Evolutionary conservation across 2,888 invertebrate species (phyloP).

Genomic region (Scaptomyza parva): DNA sequence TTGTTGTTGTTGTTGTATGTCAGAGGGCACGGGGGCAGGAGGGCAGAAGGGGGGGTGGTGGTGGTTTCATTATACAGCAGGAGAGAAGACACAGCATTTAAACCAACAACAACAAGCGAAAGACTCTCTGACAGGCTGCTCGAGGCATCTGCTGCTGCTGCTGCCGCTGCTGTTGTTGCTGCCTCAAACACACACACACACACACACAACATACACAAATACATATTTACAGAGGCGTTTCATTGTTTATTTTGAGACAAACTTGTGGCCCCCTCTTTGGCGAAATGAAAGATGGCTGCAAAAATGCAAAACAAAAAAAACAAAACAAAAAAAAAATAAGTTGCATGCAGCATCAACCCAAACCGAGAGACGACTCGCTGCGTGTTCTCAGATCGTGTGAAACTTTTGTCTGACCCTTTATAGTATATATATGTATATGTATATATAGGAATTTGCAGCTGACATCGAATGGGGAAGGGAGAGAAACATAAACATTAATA

Average conservation of each 20-base stretch:
- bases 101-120: constrained; percentile 12
- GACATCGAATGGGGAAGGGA: not conserved
- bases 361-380: not conserved
- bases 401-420: constrained; percentile 21
- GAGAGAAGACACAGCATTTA: constrained; percentile 4
- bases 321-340: not conserved
- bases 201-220: constrained; percentile 27
- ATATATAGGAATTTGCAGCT: not conserved
- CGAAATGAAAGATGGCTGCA: constrained; percentile 43
- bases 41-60: not conserved
- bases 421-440: too few relatives aligned
- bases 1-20: not conserved
- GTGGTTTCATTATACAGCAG: too few relatives aligned
- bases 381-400: constrained; percentile 51
- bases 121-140: constrained; percentile 12
- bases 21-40: not conserved
- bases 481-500: not conserved
- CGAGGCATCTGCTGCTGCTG: constrained; percentile 6
- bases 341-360: constrained; percentile 11
- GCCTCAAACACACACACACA: constrained; percentile 15
- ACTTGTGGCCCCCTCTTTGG: constrained; percentile 33
- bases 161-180: too few relatives aligned
- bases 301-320: constrained; percentile 1
- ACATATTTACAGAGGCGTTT: constrained; percentile 39
- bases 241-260: constrained; percentile 63